These are phyloP conservation scores for Marmota flaviventris DNA, from an alignment of 2,113 vertebrate species.

Conservation along the genomic window DNA sequence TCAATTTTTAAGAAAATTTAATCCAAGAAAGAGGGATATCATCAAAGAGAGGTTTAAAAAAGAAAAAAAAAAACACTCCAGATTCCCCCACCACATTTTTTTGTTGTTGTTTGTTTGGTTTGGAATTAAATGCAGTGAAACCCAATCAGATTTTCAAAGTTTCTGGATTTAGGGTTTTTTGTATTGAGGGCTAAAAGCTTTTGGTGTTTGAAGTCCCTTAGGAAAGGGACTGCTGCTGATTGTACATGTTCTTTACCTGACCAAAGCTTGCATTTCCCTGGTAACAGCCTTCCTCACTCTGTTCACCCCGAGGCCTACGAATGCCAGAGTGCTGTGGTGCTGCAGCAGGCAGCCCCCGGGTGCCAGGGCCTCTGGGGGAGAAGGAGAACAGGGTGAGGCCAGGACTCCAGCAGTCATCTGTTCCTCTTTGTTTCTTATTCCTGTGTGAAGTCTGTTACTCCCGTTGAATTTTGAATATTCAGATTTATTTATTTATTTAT, in stretches of 20 bases:
- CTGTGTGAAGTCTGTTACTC: slow-evolving; percentile 49
- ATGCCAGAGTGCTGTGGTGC: neutral
- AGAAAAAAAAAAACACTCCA: neutral
- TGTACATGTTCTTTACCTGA: slow-evolving; percentile 44
- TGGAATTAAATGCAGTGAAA: slow-evolving; percentile 51
- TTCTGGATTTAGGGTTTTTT: slow-evolving; percentile 45
- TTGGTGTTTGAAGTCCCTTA: neutral
- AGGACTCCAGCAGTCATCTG: neutral
- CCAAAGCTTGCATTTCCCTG: slow-evolving; percentile 54
- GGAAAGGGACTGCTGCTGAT: slow-evolving; percentile 35
- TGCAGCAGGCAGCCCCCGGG: neutral
- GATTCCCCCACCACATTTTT: neutral
- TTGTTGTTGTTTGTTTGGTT: slow-evolving; percentile 24
- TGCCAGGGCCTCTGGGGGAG: neutral
- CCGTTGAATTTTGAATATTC: slow-evolving; percentile 47
- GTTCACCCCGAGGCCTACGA: neutral
- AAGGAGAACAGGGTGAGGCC: neutral
- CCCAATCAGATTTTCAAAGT: slow-evolving; percentile 13
- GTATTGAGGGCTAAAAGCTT: slow-evolving; percentile 13
- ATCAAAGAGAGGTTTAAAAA: neutral
- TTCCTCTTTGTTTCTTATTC: slow-evolving; percentile 6
- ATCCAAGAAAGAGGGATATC: neutral
- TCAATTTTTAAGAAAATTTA: neutral
- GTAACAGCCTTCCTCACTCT: neutral
- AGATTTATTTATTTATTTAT: slow-evolving; percentile 78